phyloP scores from a whole-genome alignment of 2,113 vertebrate genomes.

The Notothenia coriiceps region DNA sequence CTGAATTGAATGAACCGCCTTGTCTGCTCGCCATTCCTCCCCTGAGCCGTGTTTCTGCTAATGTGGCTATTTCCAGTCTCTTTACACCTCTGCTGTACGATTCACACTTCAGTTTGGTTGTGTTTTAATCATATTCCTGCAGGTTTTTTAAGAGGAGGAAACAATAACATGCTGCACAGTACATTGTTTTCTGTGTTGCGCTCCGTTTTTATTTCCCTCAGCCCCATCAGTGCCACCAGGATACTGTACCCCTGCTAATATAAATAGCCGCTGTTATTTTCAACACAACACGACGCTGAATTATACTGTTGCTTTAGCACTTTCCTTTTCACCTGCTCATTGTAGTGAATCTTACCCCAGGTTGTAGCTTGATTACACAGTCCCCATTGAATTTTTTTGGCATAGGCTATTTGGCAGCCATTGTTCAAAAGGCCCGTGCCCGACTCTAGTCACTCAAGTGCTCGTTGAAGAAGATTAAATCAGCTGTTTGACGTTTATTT shows the following conservation, averaged over 20 bases:
- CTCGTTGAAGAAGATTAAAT: conserved; percentile 35
- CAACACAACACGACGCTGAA: conserved; percentile 3
- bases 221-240: conserved; percentile 66
- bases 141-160: conserved; percentile 44
- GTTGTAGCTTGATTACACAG: conserved; percentile 39
- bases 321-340: conserved; percentile 20
- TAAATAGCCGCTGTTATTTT: conserved; percentile 26
- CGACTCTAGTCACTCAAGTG: conserved; percentile 54
- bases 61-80: conserved; percentile 4
- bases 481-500: conserved; percentile 17
- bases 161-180: conserved; percentile 78
- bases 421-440: conserved; percentile 76
- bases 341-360: conserved; percentile 34
- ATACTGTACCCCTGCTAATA: conserved; percentile 46
- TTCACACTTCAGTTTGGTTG: conserved; percentile 1
- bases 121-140: conserved; percentile 4
- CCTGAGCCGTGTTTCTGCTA: conserved; percentile 34
- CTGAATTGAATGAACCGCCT: conserved; percentile 86
- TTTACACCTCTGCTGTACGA: background rate
- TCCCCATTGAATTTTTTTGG: conserved; percentile 66
- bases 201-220: conserved; percentile 69
- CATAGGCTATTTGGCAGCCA: conserved; percentile 76
- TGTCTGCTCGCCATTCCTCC: conserved; percentile 82
- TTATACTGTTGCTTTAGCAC: conserved; percentile 5
- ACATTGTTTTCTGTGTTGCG: conserved; percentile 78